Percentiles rank a stretch among this genome's conserved stretches.
These are phyloP conservation scores for Taphrorychus bicolor DNA, from an alignment of 2,888 invertebrate species.

Conservation along the genomic window DNA sequence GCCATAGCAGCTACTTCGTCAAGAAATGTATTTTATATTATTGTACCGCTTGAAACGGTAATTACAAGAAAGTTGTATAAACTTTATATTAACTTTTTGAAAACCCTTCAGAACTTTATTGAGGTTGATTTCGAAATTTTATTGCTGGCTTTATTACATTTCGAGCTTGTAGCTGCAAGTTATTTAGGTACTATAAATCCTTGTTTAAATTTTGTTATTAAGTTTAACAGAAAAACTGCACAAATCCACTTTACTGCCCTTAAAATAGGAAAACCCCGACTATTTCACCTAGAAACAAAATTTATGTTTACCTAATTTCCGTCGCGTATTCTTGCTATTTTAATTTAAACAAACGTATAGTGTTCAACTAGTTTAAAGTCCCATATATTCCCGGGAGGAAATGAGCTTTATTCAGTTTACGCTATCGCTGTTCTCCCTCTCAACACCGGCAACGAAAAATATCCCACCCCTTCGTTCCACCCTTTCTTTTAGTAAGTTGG, in stretches of 20 bases:
- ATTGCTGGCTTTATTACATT: neutral
- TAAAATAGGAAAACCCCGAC: neutral
- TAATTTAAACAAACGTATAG: neutral
- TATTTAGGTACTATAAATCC: neutral
- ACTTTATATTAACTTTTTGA: neutral
- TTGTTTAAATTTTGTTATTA: neutral
- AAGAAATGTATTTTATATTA: neutral
- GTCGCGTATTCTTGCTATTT: neutral
- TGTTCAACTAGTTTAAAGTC: constrained; percentile 3
- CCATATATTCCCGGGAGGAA: neutral
- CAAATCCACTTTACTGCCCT: neutral
- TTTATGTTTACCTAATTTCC: neutral
- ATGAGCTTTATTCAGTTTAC: neutral
- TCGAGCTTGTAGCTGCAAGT: neutral
- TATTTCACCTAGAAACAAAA: neutral
- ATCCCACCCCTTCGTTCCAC: neutral
- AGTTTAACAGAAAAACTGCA: neutral
- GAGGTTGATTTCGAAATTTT: neutral
- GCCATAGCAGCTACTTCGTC: neutral
- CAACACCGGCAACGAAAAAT: neutral
- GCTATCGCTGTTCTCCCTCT: neutral
- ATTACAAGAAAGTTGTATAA: neutral
- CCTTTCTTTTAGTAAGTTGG: neutral
- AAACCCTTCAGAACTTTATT: neutral
- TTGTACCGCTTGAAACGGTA: neutral